A percentile compares a stretch with the other conserved stretches of the same genome.
Evolutionary conservation across 2,888 invertebrate species (phyloP).

Genomic region (Microctonus brassicae): DNA sequence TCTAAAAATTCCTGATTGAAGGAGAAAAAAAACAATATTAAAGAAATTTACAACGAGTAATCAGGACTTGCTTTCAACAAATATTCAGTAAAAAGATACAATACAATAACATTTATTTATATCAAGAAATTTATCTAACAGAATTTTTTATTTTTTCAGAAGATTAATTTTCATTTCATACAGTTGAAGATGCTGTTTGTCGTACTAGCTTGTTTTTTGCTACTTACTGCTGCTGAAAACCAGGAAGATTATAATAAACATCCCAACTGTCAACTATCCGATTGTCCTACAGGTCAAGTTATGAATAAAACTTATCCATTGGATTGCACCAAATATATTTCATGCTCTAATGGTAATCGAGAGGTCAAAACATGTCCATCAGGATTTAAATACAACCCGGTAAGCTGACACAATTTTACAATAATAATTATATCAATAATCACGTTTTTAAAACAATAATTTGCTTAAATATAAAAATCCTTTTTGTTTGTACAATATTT

Average conservation of each 20-base stretch:
- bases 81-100: too few species aligned
- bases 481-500: neutral
- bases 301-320: slow-evolving; percentile 38
- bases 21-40: too few species aligned
- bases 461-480: neutral
- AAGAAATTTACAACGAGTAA: too few species aligned
- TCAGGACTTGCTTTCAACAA: too few species aligned
- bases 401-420: slow-evolving; percentile 18
- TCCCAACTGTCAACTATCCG: slow-evolving; percentile 36
- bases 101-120: too few species aligned
- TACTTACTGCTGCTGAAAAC: neutral
- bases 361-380: slow-evolving; percentile 39
- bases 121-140: too few species aligned
- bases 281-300: slow-evolving; percentile 29
- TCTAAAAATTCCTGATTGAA: too few species aligned
- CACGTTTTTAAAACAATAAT: too few species aligned
- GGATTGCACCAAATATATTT: slow-evolving; percentile 48
- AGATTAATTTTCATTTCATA: too few species aligned
- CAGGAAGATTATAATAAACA: slow-evolving; percentile 32
- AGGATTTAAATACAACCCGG: slow-evolving; percentile 48
- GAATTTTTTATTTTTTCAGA: too few species aligned
- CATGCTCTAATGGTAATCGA: slow-evolving; percentile 38
- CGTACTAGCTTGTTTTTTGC: neutral
- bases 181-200: too few species aligned
- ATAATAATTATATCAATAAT: too few species aligned